phyloP scores from a whole-genome alignment of 2,888 invertebrate species.

The Eupithecia exiguata region DNA sequence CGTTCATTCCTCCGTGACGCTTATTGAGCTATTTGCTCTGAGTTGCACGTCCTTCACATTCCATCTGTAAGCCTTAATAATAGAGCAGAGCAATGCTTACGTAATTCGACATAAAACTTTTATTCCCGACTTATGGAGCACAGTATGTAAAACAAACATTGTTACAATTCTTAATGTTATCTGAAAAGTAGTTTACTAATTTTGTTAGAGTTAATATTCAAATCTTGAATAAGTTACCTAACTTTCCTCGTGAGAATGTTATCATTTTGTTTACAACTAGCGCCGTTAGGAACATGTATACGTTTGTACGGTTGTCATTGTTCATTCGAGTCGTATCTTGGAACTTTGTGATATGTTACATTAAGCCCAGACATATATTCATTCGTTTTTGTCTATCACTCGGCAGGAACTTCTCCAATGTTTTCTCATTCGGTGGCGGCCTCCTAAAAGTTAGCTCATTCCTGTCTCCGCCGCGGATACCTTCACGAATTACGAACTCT shows the following conservation, averaged over 20 bases:
- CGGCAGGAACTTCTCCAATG: conserved; percentile 74
- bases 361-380: conserved; percentile 71
- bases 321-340: conserved; percentile 68
- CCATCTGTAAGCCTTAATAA: conserved; percentile 39
- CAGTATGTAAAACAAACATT: background rate
- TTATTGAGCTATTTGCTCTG: conserved; percentile 67
- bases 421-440: conserved; percentile 76
- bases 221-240: conserved; percentile 55
- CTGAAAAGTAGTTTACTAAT: conserved; percentile 47
- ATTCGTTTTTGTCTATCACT: conserved; percentile 75
- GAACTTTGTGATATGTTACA: conserved; percentile 67
- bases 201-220: conserved; percentile 42
- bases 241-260: conserved; percentile 57
- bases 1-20: conserved; percentile 61
- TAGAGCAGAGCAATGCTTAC: conserved; percentile 23
- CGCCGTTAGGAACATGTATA: conserved; percentile 56
- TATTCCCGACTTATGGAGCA: background rate
- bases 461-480: conserved; percentile 69
- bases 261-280: conserved; percentile 56
- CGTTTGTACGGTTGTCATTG: conserved; percentile 57
- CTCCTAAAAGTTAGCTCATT: conserved; percentile 77
- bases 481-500: conserved; percentile 72
- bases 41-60: conserved; percentile 49
- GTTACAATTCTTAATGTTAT: background rate
- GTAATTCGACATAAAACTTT: conserved; percentile 10